Evolutionary conservation across 1,140 invertebrate species (phyloP), one percentile per base, ranked within the genome.

Genomic region (Leptoteleia sp.): DNA sequence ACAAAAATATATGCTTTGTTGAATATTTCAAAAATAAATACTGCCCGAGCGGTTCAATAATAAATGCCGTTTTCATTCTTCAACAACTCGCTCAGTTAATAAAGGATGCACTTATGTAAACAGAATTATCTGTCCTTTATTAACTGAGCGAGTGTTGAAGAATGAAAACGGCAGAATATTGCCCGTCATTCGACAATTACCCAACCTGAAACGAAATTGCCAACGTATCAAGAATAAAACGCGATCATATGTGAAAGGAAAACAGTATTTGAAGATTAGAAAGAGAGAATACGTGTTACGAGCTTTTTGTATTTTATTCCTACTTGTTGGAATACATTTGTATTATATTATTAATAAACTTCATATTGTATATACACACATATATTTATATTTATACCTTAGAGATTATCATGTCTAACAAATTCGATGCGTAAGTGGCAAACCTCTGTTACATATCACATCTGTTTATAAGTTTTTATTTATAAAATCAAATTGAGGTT

Each of bases 381-480:
- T 70, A 79, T 78, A 67, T 73, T 76, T 83, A 84, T 64, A 79
- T 83, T 84, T 82, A 59, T 81, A 80, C 68, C 40, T 73, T 29
- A 57, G 38, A 40, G 35, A 81, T 65, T 68, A 90, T 81, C 38
- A 92, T 93, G 92, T 92, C 92, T 75, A 92, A 92, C 87, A 93
- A 93, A 91, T 93, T 91, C 72, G 91, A 92, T 67, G 89, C 91
- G 92, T 93, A 91, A 91, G 92, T 90, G 70, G 73, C 68, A 45
- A 38, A 22, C 13, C 40, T 55, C 27, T 31, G 2, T 70, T 62
- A 43, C 17, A 17, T 31, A 47, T 55, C 13, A 29, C 59, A 68
- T 62, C 47, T 80, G 62, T 80, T 76, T 65, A 73, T 27, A 37
- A 65, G 11, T 67, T 29, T 64, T 65, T 61, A 76, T 71, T 75